Evolutionary conservation across 2,797 vertebrate genomes (phyloP), one percentile per base, ranked within the genome.

Genomic region (Oreonectes daqikongensis): DNA sequence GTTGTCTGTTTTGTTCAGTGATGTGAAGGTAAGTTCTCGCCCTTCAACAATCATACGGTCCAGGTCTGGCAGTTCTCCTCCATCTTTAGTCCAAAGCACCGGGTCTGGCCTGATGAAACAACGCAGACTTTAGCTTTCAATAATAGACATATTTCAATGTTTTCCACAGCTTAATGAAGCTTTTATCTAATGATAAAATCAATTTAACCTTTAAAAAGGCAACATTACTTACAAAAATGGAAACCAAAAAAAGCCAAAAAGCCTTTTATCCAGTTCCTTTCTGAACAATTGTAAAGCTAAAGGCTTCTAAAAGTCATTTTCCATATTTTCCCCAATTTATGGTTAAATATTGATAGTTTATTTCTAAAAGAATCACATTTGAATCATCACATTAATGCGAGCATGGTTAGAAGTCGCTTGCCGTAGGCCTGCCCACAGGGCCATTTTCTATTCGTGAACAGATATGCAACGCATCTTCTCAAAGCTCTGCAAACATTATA

Each of bases 1-100:
- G 28, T 99, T 99, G 91, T 99, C 98, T 79, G 98, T 99, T 92
- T 99, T 99, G 92, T 99, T 99, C 88, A 99, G 93, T 78, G 95
- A 94, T 72, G 92, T 96, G 91, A 99, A 98, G 89, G 94, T 97
- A 87, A 99, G 92, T 76, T 98, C 95, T 75, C 95, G 94, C 79
- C 97, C 97, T n/a, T 97, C 97, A 73, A 99, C 96, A 75, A 97
- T 94, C 95, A 99, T 94, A 70, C 97, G 91, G 79, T 99, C 96
- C 79, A 95, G 92, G 83, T 99, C 97, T 69, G 97, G 96, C 75
- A 99, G 92, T 28, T 99, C 97, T 82, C 93, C 94, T 1, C 97
- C 97, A 0, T 99, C 97, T 88, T 99, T 99, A 67, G 96, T 98
- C 98, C 98, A 99, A 85, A 94, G 89, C 80, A 99, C 96, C 65